Base-by-base conservation (phyloP, 2,797 vertebrate species). In the Neopelma chrysocephalum region DNA sequence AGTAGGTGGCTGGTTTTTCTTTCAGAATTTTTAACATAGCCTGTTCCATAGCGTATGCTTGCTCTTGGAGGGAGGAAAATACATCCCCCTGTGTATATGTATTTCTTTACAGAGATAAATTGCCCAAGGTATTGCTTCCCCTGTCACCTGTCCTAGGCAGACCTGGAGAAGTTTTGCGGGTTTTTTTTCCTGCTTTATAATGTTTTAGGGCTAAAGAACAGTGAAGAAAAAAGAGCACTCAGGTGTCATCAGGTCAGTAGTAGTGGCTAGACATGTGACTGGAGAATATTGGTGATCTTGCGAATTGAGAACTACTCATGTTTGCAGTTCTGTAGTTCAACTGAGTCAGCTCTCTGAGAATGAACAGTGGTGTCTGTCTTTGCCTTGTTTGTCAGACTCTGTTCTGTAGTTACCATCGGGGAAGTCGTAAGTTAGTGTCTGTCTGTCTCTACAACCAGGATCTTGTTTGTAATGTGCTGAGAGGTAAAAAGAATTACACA, bases 41-140 rank as follows among this genome's bases (percentile, higher is more conserved):
- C 4, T 82, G 7, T 61, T 73, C 31, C 13, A 13, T 57, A 14
- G 12, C 10, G 3, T n/a, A 3, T 71, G 40, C 57, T 48, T 36
- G n/a, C 29, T 42, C 34, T 70, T 57, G 57, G 47, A 88, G 36
- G 17, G 18, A 73, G 20, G 19, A 78, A 77, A 42, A 26, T 58
- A 58, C 0, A 0, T 56, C 8, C 21, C 12, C 3, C 27, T 68
- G 36, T 53, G 27, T 11, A 26, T n/a, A n/a, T 25, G 9, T n/a
- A 20, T 75, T 78, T 83, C 48, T 45, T 1, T 56, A 38, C 18
- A 32, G 40, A 42, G 18, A 21, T n/a, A 25, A 29, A 16, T 38
- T 82, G 82, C 27, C 40, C 6, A 23, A 13, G n/a, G 20, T 64
- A 19, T 51, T 86, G 25, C 21, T 87, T 90, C 12, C 8, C 6